Evolutionary conservation across 2,888 invertebrate species (phyloP), one percentile per base, ranked within the genome.

Genomic region (Nomada flava): DNA sequence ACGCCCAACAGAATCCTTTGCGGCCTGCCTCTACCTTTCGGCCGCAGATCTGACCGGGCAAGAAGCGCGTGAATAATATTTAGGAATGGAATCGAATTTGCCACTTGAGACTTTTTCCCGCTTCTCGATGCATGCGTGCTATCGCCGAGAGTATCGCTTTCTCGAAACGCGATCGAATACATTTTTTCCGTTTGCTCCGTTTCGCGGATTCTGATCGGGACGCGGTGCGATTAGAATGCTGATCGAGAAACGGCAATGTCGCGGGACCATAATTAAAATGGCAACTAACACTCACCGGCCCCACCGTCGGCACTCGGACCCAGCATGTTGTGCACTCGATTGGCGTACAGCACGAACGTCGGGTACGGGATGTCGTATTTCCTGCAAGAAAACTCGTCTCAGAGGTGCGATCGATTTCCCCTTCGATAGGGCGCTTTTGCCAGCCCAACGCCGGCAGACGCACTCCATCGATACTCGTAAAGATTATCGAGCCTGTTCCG

Each of bases 321-420:
- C 85, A 98, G 95, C 97, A 98, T 98, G 94, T 98, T 98, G 95
- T 98, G 98, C 65, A 98, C 98, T 79, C 98, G 95, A 94, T 98
- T 98, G 81, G 98, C 98, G 94, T 98, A 98, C 70, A 98, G 95
- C 85, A 98, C 98, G 94, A 98, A 98, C 11, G 98, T 98, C 86
- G 98, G 98, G 94, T 98, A 98, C 71, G 98, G 98, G 93, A 98
- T 98, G 95, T 98, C 98, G 95, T 98, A 98, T 94, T 98, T 98
- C 90, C 98, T 95, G 92, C 18, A 91, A 92, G 77, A 76, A 42
- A 85, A 77, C 42, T 13, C 11, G 20, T 20, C 11, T 57, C 20
- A 13, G 20, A 3, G 9, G 20, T 55, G 11, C 3, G 53, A 53
- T 53, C n/a, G 53, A n/a, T 53, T 53, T 23, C 7, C 11, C 20